Conservation (phyloP, 2,113 vertebrate species). For the Mixornis gularis region DNA sequence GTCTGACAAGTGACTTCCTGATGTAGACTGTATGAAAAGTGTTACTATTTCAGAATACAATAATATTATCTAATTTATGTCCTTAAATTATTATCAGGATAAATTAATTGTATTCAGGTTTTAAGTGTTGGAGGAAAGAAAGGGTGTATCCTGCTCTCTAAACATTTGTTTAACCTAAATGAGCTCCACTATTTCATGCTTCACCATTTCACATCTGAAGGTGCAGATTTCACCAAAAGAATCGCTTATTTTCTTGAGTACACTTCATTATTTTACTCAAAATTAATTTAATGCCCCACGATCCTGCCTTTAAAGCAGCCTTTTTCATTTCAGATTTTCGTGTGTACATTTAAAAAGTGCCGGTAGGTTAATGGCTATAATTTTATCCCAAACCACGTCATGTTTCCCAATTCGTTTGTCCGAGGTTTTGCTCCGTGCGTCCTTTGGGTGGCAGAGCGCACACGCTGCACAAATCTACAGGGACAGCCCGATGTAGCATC, state of each 20-base stretch:
- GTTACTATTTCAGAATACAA: neutral
- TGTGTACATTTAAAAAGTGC: neutral
- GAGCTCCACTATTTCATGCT: neutral
- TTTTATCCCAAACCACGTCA: neutral
- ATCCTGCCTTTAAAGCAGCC: neutral
- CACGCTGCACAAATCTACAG: neutral
- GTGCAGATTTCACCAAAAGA: neutral
- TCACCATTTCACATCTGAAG: neutral
- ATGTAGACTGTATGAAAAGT: neutral
- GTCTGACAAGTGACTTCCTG: neutral
- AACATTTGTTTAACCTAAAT: neutral
- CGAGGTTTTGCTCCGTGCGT: neutral
- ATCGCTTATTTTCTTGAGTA: neutral
- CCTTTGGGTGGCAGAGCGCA: slow-evolving; percentile 68
- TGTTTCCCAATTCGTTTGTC: neutral
- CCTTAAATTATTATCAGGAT: neutral
- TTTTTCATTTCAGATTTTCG: neutral
- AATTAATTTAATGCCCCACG: neutral
- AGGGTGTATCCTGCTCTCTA: neutral
- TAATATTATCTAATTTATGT: neutral
- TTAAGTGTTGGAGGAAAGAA: neutral
- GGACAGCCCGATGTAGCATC: neutral
- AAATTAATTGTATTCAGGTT: neutral
- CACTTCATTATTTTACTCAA: neutral
- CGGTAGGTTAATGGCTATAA: neutral